Conservation (phyloP, 2,888 invertebrate species). For the Parnassius smintheus region DNA sequence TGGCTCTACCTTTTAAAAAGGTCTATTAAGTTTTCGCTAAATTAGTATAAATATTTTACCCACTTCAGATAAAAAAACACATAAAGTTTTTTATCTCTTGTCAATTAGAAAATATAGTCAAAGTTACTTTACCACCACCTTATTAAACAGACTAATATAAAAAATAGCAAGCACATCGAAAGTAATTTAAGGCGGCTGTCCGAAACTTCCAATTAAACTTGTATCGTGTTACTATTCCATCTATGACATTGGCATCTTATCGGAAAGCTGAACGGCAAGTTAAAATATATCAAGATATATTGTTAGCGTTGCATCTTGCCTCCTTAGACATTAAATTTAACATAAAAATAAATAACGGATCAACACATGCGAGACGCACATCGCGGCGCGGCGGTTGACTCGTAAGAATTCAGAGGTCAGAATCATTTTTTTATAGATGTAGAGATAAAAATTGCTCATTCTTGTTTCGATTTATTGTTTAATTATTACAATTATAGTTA, state of each 20-base stretch:
- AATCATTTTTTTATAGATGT: conserved; percentile 39
- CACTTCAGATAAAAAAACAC: too few species aligned
- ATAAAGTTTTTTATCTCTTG: too few species aligned
- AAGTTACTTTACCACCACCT: not conserved
- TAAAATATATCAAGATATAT: not conserved
- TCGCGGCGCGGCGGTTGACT: conserved; percentile 44
- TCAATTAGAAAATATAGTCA: too few species aligned
- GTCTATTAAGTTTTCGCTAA: too few species aligned
- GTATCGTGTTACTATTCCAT: conserved; percentile 9
- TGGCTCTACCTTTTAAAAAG: too few species aligned
- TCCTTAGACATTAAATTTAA: conserved; percentile 44
- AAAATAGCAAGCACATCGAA: not conserved
- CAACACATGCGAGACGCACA: conserved; percentile 47
- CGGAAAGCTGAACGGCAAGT: conserved; percentile 18
- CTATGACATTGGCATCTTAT: conserved; percentile 14
- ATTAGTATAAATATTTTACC: too few species aligned
- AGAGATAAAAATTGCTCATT: conserved; percentile 3
- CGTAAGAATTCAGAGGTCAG: conserved; percentile 45
- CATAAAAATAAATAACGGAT: conserved; percentile 50
- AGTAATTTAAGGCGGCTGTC: not conserved
- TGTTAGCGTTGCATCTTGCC: conserved; percentile 12
- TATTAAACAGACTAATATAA: not conserved
- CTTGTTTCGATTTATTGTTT: too few species aligned
- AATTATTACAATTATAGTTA: too few species aligned
- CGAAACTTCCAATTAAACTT: conserved; percentile 3